Evolutionary conservation across 2,888 invertebrate genomes (phyloP), one percentile per base, ranked within the genome.

Genomic region (Drosophila tripunctata): DNA sequence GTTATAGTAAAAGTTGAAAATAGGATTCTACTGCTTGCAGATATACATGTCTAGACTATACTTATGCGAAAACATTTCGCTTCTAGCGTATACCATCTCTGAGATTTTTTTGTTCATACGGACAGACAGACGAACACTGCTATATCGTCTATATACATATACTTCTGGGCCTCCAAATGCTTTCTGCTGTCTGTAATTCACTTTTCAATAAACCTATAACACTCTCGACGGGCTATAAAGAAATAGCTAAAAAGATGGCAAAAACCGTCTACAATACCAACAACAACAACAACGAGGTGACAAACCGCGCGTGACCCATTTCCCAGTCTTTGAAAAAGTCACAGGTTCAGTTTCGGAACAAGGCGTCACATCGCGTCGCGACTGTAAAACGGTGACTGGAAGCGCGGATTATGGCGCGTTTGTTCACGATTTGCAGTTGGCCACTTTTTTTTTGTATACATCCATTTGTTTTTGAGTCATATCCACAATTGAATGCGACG

Each of bases 401-500:
- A 86, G 84, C 77, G 48, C 64, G 84, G 81, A 86, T 81, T 86
- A 81, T 81, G 74, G 63, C 81, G 81, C 87, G 64, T 65, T 83
- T 82, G 61, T 72, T 52, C 47, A 63, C 44, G 47, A 55, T 36
- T 60, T 73, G 63, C 72, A 50, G 54, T 62, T 66, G 67, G 14
- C 15, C 36, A 19, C 8, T 24, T 38, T 41, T 41, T 64, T 36
- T 43, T 61, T n/a, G n/a, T n/a, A n/a, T n/a, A n/a, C n/a, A n/a
- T n/a, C 58, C 12, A 7, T 19, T 31, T 27, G 24, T 10, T 14
- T 14, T 40, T 5, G 17, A 22, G 12, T 22, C 41, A 35, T 21
- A 12, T 21, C 17, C 21, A 19, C 35, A 44, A 33, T 50, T 48
- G 12, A 40, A 64, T 60, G 31, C 52, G n/a, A n/a, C n/a, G 24